Percentiles rank a stretch among this genome's conserved stretches.
Conservation (phyloP, 2,113 vertebrate genomes). For the Zosterops pallidus region DNA sequence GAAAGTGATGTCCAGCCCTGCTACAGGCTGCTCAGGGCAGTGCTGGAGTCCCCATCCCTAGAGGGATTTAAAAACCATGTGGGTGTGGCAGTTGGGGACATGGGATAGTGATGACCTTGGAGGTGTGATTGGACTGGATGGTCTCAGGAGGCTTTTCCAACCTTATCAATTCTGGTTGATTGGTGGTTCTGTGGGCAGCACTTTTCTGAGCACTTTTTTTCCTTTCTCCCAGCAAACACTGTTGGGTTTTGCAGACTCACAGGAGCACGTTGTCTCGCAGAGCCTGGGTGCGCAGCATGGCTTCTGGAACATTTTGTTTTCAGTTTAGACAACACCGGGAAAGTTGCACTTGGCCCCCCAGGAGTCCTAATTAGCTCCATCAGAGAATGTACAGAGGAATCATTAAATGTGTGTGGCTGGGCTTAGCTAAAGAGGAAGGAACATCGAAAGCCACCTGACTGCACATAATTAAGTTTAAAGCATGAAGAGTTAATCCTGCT, state of each 20-base stretch:
- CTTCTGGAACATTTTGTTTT: constrained; percentile 59
- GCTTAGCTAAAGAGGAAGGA: neutral
- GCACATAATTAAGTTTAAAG: neutral
- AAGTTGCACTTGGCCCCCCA: constrained; percentile 23
- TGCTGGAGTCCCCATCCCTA: neutral
- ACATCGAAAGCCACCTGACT: neutral
- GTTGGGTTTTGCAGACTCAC: neutral
- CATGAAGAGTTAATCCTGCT: constrained; percentile 37
- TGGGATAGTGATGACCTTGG: neutral
- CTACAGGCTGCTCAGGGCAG: neutral
- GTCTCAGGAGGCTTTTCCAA: neutral
- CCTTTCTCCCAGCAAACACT: neutral
- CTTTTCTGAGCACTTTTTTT: neutral
- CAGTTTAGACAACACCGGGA: neutral
- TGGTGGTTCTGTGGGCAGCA: neutral
- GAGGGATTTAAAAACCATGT: fast-evolving
- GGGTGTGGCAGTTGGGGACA: neutral
- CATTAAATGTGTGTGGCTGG: neutral
- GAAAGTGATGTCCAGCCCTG: neutral
- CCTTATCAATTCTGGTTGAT: no score
- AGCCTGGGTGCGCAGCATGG: neutral
- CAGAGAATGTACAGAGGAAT: neutral
- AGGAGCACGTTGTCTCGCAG: neutral
- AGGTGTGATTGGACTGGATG: fast-evolving
- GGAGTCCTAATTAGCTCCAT: constrained; percentile 58